Percentiles rank a stretch among this genome's conserved stretches.
Conservation (phyloP, 2,797 vertebrate species). For the Pelobates cultripes region DNA sequence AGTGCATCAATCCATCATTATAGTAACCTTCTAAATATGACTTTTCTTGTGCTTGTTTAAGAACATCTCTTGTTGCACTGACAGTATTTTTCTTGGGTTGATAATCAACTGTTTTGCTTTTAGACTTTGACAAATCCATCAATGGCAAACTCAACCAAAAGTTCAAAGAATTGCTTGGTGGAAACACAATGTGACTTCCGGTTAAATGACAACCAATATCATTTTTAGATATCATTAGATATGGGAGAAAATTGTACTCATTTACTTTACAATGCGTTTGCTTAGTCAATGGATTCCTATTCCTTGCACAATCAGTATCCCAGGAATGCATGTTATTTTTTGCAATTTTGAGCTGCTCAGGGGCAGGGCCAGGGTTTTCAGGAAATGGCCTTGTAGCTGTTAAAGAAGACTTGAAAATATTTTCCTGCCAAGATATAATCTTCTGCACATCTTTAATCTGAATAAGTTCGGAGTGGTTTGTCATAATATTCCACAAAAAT, state of each 20-base stretch:
- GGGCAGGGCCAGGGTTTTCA: neutral
- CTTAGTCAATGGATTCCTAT: neutral
- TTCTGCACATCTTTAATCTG: conserved; percentile 66
- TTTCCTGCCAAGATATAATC: conserved; percentile 74
- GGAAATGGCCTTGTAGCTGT: neutral
- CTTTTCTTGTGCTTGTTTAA: too few species aligned
- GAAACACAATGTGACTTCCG: neutral
- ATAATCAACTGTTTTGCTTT: neutral
- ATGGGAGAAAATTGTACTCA: neutral
- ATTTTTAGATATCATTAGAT: neutral
- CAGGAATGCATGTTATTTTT: neutral
- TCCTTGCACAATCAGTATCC: neutral
- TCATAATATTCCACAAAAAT: conserved; percentile 62
- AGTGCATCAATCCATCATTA: too few species aligned
- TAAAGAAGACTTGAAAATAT: conserved; percentile 52
- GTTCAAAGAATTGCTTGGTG: conserved; percentile 61
- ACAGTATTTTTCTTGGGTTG: neutral
- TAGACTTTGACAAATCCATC: conserved; percentile 68
- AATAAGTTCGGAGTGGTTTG: conserved; percentile 62
- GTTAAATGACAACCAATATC: neutral
- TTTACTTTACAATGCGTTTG: neutral
- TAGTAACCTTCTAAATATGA: too few species aligned
- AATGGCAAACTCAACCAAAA: conserved; percentile 77
- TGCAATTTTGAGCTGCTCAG: neutral
- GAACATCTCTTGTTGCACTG: too few species aligned